phyloP scores from a whole-genome alignment of 2,797 vertebrate genomes.

The Trematomus bernacchii region DNA sequence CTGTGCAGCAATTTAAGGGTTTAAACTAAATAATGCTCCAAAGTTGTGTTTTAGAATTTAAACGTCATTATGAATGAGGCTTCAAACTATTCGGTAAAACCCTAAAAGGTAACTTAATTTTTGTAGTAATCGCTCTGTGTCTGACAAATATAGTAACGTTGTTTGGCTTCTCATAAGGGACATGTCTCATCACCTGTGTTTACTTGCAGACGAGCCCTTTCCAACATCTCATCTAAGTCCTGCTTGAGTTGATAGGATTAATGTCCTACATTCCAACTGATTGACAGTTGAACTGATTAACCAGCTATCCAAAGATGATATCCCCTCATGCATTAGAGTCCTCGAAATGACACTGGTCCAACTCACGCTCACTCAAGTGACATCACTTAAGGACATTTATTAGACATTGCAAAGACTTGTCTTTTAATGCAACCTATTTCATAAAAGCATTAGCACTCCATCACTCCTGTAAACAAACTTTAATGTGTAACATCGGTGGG shows the following conservation, averaged over 20 bases:
- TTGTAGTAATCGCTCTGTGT: neutral
- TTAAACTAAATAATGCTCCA: too few relatives aligned
- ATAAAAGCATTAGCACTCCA: neutral
- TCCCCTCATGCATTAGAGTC: constrained; percentile 36
- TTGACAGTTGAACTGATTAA: constrained; percentile 71
- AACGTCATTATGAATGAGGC: too few relatives aligned
- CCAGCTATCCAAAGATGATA: constrained; percentile 60
- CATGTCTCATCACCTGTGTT: constrained; percentile 21
- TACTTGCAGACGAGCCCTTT: constrained; percentile 50
- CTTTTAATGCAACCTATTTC: neutral
- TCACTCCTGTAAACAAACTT: neutral
- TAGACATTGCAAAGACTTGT: too few relatives aligned
- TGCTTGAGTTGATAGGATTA: constrained; percentile 77
- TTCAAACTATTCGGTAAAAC: too few relatives aligned
- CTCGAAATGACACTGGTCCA: constrained; percentile 28
- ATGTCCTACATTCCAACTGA: constrained; percentile 66
- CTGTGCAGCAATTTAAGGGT: too few relatives aligned
- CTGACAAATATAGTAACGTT: neutral
- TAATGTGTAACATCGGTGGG: neutral
- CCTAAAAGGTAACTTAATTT: neutral
- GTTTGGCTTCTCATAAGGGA: neutral
- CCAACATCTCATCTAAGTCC: constrained; percentile 70
- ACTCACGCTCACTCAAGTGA: too few relatives aligned
- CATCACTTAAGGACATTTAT: too few relatives aligned
- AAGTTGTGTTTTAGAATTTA: too few relatives aligned